phyloP scores from a whole-genome alignment of 2,888 invertebrate species.

The Lampropteryx suffumata region DNA sequence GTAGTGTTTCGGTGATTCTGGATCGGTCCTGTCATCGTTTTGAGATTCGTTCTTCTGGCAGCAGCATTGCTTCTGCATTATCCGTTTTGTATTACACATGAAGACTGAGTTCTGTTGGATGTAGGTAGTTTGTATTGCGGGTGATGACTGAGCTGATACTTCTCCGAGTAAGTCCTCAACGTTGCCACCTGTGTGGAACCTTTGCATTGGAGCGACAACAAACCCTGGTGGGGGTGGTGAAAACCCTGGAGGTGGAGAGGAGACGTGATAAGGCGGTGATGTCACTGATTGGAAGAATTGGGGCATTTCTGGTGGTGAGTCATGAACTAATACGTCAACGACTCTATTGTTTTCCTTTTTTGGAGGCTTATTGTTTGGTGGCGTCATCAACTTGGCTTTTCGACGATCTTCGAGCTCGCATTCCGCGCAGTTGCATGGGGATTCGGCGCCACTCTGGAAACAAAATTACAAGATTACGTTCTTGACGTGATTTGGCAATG shows the following conservation, averaged over 20 bases:
- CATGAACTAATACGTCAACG: constrained; percentile 74
- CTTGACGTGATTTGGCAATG: background rate
- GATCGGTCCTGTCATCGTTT: constrained; percentile 37
- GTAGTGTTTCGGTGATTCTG: constrained; percentile 61
- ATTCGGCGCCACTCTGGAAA: constrained; percentile 73
- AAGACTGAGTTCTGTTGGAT: constrained; percentile 78
- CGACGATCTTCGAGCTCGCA: constrained; percentile 55
- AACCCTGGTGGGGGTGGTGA: constrained; percentile 62
- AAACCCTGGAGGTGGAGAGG: constrained; percentile 64
- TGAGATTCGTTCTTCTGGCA: constrained; percentile 61
- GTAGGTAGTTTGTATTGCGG: constrained; percentile 70
- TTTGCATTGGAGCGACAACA: constrained; percentile 66
- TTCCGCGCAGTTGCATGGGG: constrained; percentile 75
- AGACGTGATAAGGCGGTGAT: constrained; percentile 65
- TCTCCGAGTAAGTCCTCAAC: constrained; percentile 87
- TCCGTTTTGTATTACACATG: constrained; percentile 74
- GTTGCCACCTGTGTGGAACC: constrained; percentile 84
- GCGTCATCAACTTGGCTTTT: constrained; percentile 34
- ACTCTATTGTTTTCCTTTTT: constrained; percentile 62
- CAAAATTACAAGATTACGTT: background rate
- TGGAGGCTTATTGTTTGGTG: constrained; percentile 40
- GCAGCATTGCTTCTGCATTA: constrained; percentile 70
- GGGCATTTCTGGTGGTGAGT: constrained; percentile 67
- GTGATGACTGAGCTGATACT: constrained; percentile 76
- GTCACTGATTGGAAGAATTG: constrained; percentile 73